phyloP scores from a whole-genome alignment of 2,797 vertebrate genomes.

The Bufotes viridis region DNA sequence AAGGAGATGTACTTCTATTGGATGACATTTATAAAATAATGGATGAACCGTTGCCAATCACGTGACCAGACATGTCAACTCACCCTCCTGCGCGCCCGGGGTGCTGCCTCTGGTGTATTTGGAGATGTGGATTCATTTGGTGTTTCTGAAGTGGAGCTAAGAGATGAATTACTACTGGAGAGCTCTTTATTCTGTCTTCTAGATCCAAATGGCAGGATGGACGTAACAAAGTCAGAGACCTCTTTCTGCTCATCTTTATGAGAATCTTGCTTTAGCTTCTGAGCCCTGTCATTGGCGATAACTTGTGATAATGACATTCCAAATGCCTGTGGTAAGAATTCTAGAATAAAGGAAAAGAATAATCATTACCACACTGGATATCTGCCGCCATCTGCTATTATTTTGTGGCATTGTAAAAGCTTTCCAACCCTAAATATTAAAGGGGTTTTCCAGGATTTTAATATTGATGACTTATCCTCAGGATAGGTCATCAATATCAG shows the following conservation, averaged over 20 bases:
- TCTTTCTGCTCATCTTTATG: constrained; percentile 87
- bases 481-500: too few species aligned
- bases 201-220: constrained; percentile 86
- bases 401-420: constrained; percentile 34
- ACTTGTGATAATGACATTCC: constrained; percentile 94
- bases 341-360: constrained; percentile 71
- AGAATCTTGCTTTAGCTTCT: constrained; percentile 89
- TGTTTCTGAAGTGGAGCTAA: constrained; percentile 95
- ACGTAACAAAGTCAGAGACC: constrained; percentile 85
- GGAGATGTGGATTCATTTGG: constrained; percentile 84
- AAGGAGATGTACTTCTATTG: not conserved
- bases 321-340: constrained; percentile 89
- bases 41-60: not conserved
- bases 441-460: too few species aligned
- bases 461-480: too few species aligned
- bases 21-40: not conserved
- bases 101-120: constrained; percentile 83
- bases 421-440: not conserved
- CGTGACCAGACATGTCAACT: constrained; percentile 62
- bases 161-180: constrained; percentile 98
- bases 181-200: constrained; percentile 90
- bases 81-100: constrained; percentile 88
- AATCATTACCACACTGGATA: not conserved
- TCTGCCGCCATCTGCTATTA: not conserved
- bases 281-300: constrained; percentile 91